A percentile compares a stretch with the other conserved stretches of the same genome.
Evolutionary conservation across 2,113 vertebrate genomes (phyloP).

Genomic region (Gulo gulo): DNA sequence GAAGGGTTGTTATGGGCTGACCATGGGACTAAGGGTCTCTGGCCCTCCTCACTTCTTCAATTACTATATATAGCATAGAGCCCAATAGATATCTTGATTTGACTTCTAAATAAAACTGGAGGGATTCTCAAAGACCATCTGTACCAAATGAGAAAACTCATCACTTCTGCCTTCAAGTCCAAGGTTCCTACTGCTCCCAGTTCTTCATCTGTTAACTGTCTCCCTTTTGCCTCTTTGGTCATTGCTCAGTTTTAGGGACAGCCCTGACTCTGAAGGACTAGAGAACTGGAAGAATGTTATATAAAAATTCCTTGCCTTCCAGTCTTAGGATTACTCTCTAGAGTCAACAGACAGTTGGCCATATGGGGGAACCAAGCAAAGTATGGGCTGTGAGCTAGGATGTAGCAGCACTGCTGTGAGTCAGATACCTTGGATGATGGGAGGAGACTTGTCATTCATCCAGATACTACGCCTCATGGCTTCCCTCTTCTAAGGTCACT

Average conservation of each 20-base stretch:
- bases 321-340: background rate
- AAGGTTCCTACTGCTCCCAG: background rate
- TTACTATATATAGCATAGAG: background rate
- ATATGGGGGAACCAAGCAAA: background rate
- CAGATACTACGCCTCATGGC: background rate
- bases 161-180: background rate
- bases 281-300: background rate
- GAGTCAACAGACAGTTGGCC: background rate
- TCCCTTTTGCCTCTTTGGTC: background rate
- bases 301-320: background rate
- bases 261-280: background rate
- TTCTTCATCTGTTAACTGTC: background rate
- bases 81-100: background rate
- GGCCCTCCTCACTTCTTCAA: background rate
- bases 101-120: background rate
- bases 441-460: background rate
- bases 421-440: background rate
- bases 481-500: background rate
- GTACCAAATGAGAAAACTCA: background rate
- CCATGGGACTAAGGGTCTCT: background rate
- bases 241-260: background rate
- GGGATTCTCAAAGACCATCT: background rate
- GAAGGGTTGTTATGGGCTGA: background rate
- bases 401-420: background rate
- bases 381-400: background rate